Percentiles rank a stretch among this genome's conserved stretches.
Evolutionary conservation across 2,797 vertebrate species (phyloP).

Genomic region (Brachyrhaphis roseni): DNA sequence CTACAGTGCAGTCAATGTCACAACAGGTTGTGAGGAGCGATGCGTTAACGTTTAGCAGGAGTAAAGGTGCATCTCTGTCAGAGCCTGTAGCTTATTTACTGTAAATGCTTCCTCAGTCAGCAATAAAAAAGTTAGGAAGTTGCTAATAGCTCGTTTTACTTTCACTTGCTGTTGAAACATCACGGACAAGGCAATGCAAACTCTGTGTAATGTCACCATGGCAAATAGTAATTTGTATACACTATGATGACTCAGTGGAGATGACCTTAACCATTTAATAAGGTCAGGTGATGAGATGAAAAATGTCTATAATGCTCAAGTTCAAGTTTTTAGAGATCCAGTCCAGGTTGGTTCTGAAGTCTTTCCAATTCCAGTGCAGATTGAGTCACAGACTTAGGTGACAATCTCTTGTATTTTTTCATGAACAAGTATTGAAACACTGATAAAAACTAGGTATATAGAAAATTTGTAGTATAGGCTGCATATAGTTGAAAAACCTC

Average conservation of each 20-base stretch:
- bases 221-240: background rate
- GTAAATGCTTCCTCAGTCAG: background rate
- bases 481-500: background rate
- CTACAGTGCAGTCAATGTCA: background rate
- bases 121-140: background rate
- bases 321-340: background rate
- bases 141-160: background rate
- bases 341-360: background rate
- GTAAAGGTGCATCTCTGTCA: background rate
- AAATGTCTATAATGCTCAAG: background rate
- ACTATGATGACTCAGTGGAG: background rate
- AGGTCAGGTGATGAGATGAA: background rate
- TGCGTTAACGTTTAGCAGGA: background rate
- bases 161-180: background rate
- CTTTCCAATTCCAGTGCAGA: background rate
- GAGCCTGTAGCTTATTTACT: background rate
- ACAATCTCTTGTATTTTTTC: background rate
- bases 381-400: background rate
- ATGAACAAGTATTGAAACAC: background rate
- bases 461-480: background rate
- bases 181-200: background rate
- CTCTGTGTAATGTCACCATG: background rate
- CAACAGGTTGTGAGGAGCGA: background rate
- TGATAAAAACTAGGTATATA: background rate
- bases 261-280: no score